Base-by-base conservation (phyloP, 1,140 invertebrate genomes). In the Cotesia vestalis region DNA sequence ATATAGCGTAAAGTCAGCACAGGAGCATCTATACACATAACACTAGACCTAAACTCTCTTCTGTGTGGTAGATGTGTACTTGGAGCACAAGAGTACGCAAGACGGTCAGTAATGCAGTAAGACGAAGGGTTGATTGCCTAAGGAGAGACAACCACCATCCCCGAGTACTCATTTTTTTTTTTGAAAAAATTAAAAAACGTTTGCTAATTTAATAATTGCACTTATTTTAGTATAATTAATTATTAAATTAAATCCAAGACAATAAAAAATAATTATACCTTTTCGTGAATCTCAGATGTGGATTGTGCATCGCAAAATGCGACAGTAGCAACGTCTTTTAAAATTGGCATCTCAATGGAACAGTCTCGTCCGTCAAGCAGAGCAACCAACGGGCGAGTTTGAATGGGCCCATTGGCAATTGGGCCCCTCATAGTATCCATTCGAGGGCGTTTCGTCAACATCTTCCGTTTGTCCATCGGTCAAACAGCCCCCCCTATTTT, bases 261-360 rank as follows among this genome's bases (percentile, higher is more conserved):
- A 14, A 1, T 63, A n/a, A n/a, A 6, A n/a, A 63, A n/a, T 62
- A 17, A n/a, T 34, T 34, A 27, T 67, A 95, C 94, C 91, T 99
- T 99, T 92, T 99, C 98, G 86, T 99, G 98, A 83, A 99, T 99
- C 91, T 99, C 98, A 76, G 95, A 95, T 74, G 98, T 99, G 80
- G 95, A 96, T 89, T 99, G 98, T 75, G 98, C 98, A 90, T 99
- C 98, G 88, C 98, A 99, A 85, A 99, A 99, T 75, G 98, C 98
- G 60, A 99, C 98, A 73, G 98, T 99, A 34, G 98, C 98, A 63
- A 99, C 96, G 88, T 99, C 98, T 89, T 99, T 99, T 4, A 99
- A 90, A 78, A 99, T 99, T 36, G 98, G 98, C 98, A 99, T 99
- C 88, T 99, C 98, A 76, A 99, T 96, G 71, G 97, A 98, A 87